A percentile compares a stretch with the other conserved stretches of the same genome.
These are phyloP conservation scores for Pocillopora grandis DNA, from an alignment of 92 coral and sea anemone species.

Conservation along the genomic window DNA sequence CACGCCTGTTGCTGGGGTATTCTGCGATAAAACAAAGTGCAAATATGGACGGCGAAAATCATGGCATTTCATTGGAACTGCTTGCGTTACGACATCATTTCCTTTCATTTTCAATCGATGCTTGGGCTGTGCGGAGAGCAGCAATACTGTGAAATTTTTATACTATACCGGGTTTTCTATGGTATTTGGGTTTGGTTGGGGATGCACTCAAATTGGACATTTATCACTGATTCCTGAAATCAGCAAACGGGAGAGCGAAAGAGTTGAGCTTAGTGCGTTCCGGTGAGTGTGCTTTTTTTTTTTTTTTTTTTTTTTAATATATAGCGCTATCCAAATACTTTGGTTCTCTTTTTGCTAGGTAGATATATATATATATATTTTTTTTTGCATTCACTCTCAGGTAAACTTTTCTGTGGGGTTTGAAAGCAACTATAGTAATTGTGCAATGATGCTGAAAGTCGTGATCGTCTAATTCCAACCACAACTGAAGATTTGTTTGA, in stretches of 20 bases:
- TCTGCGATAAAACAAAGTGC: slow-evolving; percentile 71
- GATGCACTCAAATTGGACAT: slow-evolving; percentile 75
- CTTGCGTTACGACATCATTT: slow-evolving; percentile 57
- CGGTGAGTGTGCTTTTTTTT: slow-evolving; percentile 37
- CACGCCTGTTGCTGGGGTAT: slow-evolving; percentile 60
- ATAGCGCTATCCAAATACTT: too few relatives aligned
- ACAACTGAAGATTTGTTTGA: too few relatives aligned
- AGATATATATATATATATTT: too few relatives aligned
- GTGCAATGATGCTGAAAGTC: too few relatives aligned
- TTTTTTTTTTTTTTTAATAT: neutral
- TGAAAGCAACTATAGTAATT: too few relatives aligned
- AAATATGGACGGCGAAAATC: slow-evolving; percentile 69
- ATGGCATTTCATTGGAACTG: slow-evolving; percentile 72
- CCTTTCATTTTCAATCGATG: slow-evolving; percentile 74
- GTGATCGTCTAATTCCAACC: too few relatives aligned
- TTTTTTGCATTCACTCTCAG: too few relatives aligned
- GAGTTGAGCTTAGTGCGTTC: slow-evolving; percentile 67
- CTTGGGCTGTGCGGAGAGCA: slow-evolving; percentile 56
- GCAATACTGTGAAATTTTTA: slow-evolving; percentile 40
- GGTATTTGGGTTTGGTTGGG: slow-evolving; percentile 78
- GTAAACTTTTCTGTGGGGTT: too few relatives aligned
- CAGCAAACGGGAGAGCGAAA: slow-evolving; percentile 55
- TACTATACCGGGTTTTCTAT: slow-evolving; percentile 65
- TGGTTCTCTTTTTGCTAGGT: too few relatives aligned
- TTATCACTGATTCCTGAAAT: slow-evolving; percentile 74